phyloP scores from a whole-genome alignment of 2,113 vertebrate genomes.

The rat (Rattus norvegicus) region GRCr8 NC_086027.1:110299001-110299500 shows the following conservation, averaged over 20 bases:
- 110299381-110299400: too few relatives aligned
- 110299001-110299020: not conserved
- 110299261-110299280: slow-evolving; percentile 5
- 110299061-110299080: not conserved
- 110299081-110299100: not conserved
- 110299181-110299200: not conserved
- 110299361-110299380: too few relatives aligned
- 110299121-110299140: not conserved
- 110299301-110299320: not conserved
- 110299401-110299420: not conserved
- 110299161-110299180: slow-evolving; percentile 38
- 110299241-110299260: slow-evolving; percentile 35
- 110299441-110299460: too few relatives aligned
- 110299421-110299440: not conserved
- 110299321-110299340: not conserved
- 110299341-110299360: too few relatives aligned
- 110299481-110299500: not conserved
- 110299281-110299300: slow-evolving; percentile 41
- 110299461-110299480: too few relatives aligned
- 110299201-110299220: not conserved
- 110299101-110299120: not conserved
- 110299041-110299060: not conserved
- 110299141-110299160: slow-evolving; percentile 24
- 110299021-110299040: not conserved
- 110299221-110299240: slow-evolving; percentile 28